Evolutionary conservation across 2,113 vertebrate genomes (phyloP).

Genomic region (Ictalurus punctatus): DNA sequence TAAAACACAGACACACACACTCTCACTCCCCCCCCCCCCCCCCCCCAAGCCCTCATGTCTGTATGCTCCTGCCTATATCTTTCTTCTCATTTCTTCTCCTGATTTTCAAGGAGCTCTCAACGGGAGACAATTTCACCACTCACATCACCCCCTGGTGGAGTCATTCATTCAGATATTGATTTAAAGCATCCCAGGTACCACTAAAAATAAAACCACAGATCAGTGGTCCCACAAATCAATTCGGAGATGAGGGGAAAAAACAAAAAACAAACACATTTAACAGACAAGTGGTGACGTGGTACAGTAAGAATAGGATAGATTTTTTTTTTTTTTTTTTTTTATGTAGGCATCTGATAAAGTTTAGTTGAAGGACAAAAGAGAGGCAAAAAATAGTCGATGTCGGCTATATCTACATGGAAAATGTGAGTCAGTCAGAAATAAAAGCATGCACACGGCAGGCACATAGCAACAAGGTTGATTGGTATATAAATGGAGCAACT

Average conservation of each 20-base stretch:
- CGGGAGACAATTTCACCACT: slow-evolving; percentile 31
- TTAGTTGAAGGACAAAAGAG: background rate
- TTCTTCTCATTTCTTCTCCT: background rate
- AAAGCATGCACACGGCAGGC: background rate
- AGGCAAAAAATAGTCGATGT: background rate
- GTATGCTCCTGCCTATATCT: background rate
- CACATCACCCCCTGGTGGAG: slow-evolving; percentile 40
- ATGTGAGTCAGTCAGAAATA: background rate
- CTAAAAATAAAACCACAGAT: slow-evolving; percentile 38
- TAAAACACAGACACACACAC: background rate
- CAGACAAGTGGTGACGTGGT: background rate
- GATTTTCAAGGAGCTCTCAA: slow-evolving; percentile 8
- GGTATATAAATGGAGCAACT: background rate
- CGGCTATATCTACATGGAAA: background rate
- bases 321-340: background rate
- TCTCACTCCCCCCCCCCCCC: too few relatives aligned
- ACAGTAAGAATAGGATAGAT: background rate
- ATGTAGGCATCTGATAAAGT: background rate
- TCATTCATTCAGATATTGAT: slow-evolving; percentile 37
- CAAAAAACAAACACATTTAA: background rate
- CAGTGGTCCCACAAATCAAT: slow-evolving; percentile 35
- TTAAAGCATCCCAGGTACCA: slow-evolving; percentile 27
- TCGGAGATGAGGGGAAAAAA: background rate
- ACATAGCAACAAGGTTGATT: background rate
- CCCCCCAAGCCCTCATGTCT: too few relatives aligned